Percentiles rank a stretch among this genome's conserved stretches.
phyloP scores from a whole-genome alignment of 92 coral and sea anemone genomes.

The Blastomussa wellsi region DNA sequence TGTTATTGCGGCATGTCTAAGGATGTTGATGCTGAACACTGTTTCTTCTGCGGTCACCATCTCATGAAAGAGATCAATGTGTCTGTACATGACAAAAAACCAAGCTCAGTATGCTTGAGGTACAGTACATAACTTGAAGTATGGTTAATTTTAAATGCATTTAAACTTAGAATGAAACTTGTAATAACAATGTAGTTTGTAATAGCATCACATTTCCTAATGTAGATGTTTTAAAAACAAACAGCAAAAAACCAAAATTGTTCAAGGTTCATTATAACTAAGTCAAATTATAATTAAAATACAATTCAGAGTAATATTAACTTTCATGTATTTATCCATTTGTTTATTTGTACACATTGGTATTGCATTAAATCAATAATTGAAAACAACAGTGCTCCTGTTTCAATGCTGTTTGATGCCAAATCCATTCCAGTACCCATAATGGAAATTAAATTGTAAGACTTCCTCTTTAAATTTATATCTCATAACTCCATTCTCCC shows the following conservation, averaged over 20 bases:
- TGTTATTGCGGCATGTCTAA: slow-evolving; percentile 67
- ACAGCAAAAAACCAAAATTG: not conserved
- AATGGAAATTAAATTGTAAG: slow-evolving; percentile 31
- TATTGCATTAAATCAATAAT: not conserved
- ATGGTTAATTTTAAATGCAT: not conserved
- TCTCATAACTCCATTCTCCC: slow-evolving; percentile 41
- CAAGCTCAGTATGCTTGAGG: slow-evolving; percentile 28
- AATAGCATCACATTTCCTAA: too few relatives aligned
- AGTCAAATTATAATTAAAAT: not conserved
- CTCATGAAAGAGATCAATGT: slow-evolving; percentile 41
- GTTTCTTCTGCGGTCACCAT: slow-evolving; percentile 54
- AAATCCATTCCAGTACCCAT: slow-evolving; percentile 48
- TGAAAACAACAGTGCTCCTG: too few relatives aligned
- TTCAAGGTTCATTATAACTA: not conserved
- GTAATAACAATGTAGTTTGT: not conserved
- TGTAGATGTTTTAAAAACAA: not conserved
- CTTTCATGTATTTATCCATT: too few relatives aligned
- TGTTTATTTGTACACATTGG: too few relatives aligned
- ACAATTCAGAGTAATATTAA: too few relatives aligned
- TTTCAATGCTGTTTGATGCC: slow-evolving; percentile 38
- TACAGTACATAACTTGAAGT: slow-evolving; percentile 24
- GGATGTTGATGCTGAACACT: slow-evolving; percentile 28
- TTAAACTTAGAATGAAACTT: not conserved
- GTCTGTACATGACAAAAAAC: slow-evolving; percentile 48
- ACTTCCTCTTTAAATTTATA: slow-evolving; percentile 47